Base-by-base conservation (phyloP, 2,113 vertebrate species). In the Corythornis cristatus region DNA sequence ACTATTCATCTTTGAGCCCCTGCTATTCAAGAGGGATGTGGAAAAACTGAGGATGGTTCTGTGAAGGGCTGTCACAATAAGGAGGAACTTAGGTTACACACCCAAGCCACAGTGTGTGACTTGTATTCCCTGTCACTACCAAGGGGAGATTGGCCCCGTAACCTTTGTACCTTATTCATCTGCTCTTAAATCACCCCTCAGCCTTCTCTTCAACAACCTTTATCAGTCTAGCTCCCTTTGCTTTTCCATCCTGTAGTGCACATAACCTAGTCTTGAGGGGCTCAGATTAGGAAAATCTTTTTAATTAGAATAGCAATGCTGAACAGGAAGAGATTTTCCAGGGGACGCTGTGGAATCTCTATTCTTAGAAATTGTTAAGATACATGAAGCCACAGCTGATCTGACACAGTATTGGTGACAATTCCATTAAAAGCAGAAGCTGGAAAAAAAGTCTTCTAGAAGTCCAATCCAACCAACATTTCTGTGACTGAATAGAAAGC, bases 61-160 rank as follows among this genome's bases (percentile, higher is more conserved):
- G 51, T 2, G 0, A 82, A 72, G n/a, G n/a, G 45, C 51, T 72
- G n/a, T 33, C 71, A 91, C 0, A 0, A 22, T 31, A 8, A n/a
- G n/a, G 15, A 82, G 33, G 35, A 70, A 21, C 4, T 37, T 57
- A 17, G 10, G 28, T 51, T 64, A 51, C 51, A 18, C 12, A 76
- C 12, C 16, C 28, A 53, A 46, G 19, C 37, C 28, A 58, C 28
- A 46, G 5, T 6, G n/a, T 82, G 26, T 43, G 43, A 51, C 14
- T 50, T 53, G 13, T 28, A 25, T 56, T 37, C 11, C 35, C 28
- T 71, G 37, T 11, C 13, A 71, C 37, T 71, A 60, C n/a, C 37
- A 65, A 60, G 6, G 82, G 28, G 8, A 40, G 16, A 50, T 50
- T 67, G 25, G 20, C 12, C 5, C 15, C 61, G 31, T 42, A 46